A percentile compares a stretch with the other conserved stretches of the same genome.
These are phyloP conservation scores for Polydrusus pterygomalis DNA, from an alignment of 2,888 invertebrate species.

Conservation along the genomic window DNA sequence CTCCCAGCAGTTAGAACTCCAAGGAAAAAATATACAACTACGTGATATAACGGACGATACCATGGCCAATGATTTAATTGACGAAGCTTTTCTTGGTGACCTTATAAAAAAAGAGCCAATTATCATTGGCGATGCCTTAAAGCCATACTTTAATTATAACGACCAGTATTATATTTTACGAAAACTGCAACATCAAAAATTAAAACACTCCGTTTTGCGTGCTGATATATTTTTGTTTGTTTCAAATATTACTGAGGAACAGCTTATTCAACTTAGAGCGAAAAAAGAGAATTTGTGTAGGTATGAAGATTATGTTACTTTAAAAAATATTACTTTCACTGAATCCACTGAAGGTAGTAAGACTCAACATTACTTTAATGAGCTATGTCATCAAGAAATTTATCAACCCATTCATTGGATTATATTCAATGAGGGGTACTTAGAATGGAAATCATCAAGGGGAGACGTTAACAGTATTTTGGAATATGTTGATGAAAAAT, in stretches of 20 bases:
- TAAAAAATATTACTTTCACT: neutral
- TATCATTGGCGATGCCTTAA: neutral
- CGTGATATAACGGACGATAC: neutral
- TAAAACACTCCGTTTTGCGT: neutral
- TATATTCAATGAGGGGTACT: neutral
- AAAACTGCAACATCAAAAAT: slow-evolving; percentile 8
- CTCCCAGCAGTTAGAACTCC: slow-evolving; percentile 8
- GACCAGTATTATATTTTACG: slow-evolving; percentile 7
- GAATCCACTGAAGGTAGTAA: neutral
- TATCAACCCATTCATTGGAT: neutral
- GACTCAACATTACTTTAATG: neutral
- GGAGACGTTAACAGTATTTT: neutral
- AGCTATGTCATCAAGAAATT: neutral
- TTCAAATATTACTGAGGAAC: neutral
- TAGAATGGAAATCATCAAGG: neutral
- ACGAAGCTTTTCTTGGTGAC: neutral
- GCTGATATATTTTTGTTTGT: neutral
- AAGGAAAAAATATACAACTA: slow-evolving; percentile 18
- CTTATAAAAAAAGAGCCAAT: neutral
- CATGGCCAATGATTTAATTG: neutral
- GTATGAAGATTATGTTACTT: neutral
- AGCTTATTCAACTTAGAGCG: neutral
- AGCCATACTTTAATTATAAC: slow-evolving; percentile 2
- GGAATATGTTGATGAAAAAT: neutral
- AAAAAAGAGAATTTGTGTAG: neutral